A percentile compares a stretch with the other conserved stretches of the same genome.
Conservation (phyloP, 1,140 invertebrate genomes). For the Glossosoma conforme region DNA sequence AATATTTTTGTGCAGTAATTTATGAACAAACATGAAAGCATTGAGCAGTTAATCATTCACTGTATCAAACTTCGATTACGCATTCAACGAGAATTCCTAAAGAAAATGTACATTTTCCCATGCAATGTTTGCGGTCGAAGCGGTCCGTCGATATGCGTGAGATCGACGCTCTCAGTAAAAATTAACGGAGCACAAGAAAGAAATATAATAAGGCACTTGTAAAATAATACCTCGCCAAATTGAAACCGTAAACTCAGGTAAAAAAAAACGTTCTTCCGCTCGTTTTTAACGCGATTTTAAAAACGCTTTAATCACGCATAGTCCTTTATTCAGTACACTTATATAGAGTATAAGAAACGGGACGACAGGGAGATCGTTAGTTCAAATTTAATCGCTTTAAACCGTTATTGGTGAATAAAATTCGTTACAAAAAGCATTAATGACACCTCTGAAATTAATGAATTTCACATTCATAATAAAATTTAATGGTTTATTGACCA, state of each 20-base stretch:
- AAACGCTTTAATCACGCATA: conserved; percentile 14
- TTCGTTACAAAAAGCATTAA: no score
- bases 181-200: conserved; percentile 21
- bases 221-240: conserved; percentile 20
- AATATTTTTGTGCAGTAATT: no score
- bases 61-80: no score
- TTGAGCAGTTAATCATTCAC: no score
- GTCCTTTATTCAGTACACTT: not conserved
- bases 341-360: not conserved
- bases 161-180: conserved; percentile 13
- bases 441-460: not conserved
- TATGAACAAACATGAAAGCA: no score
- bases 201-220: conserved; percentile 25
- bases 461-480: no score
- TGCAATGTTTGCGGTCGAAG: conserved; percentile 14
- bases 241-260: conserved; percentile 24
- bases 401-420: no score
- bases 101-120: conserved; percentile 2
- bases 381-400: no score
- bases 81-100: no score
- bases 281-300: conserved; percentile 8
- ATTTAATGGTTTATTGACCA: no score
- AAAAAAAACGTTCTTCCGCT: conserved; percentile 17
- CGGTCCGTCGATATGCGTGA: conserved; percentile 19
- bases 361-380: no score